A percentile compares a stretch with the other conserved stretches of the same genome.
Evolutionary conservation across 2,113 vertebrate genomes (phyloP).

Genomic region (Neomonachus schauinslandi): DNA sequence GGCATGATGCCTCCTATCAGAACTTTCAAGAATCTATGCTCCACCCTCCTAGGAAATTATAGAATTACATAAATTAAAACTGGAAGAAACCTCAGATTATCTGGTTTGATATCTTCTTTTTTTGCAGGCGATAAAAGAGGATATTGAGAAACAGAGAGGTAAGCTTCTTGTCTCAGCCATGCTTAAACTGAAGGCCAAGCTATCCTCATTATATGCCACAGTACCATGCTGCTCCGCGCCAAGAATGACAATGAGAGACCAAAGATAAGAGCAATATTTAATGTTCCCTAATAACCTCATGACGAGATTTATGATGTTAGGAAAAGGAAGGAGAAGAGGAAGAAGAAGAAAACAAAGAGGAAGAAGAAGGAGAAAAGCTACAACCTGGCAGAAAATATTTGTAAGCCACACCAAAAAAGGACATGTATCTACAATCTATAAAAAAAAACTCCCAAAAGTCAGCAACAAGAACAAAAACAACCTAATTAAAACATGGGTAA

Average conservation of each 20-base stretch:
- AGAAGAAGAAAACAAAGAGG: background rate
- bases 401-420: background rate
- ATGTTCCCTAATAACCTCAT: background rate
- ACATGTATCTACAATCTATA: background rate
- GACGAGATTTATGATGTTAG: background rate
- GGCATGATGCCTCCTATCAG: background rate
- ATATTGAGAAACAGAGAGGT: background rate
- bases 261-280: background rate
- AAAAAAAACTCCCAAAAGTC: background rate
- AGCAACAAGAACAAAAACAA: background rate
- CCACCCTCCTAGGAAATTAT: background rate
- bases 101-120: background rate
- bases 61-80: background rate
- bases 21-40: background rate
- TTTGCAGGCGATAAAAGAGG: background rate
- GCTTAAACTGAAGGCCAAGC: background rate
- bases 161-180: background rate
- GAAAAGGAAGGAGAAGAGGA: background rate
- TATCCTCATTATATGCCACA: background rate
- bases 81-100: background rate
- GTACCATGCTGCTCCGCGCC: background rate
- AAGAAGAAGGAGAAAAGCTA: background rate
- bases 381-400: background rate
- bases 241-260: background rate
- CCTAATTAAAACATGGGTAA: background rate